A percentile compares a stretch with the other conserved stretches of the same genome.
Conservation (phyloP, 2,888 invertebrate species). For the Copidosoma aretas region DNA sequence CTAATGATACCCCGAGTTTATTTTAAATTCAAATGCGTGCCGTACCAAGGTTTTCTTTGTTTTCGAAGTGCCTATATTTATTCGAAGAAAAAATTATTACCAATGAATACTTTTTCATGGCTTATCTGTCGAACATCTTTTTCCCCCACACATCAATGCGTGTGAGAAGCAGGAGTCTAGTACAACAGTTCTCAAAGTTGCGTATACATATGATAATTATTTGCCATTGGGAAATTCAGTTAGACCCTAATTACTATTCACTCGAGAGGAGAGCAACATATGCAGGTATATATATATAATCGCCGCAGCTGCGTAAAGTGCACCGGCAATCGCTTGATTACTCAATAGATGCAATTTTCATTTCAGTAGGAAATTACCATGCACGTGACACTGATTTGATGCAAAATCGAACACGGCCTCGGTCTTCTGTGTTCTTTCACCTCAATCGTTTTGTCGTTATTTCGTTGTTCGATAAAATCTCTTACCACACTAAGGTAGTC, state of each 20-base stretch:
- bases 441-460: neutral
- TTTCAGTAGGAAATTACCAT: constrained; percentile 40
- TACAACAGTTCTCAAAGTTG: neutral
- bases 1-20: neutral
- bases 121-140: constrained; percentile 2
- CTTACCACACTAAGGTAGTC: neutral
- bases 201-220: constrained; percentile 23
- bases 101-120: constrained; percentile 9
- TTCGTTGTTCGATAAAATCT: neutral
- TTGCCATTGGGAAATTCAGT: constrained; percentile 24
- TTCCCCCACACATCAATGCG: neutral
- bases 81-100: constrained; percentile 11
- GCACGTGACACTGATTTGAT: constrained; percentile 10
- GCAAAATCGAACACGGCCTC: neutral
- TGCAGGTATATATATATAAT: neutral
- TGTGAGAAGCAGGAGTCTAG: neutral
- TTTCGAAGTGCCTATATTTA: neutral
- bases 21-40: constrained; percentile 15
- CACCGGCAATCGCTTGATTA: constrained; percentile 40
- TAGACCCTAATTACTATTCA: constrained; percentile 23
- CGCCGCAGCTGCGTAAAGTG: constrained; percentile 1
- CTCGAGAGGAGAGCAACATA: constrained; percentile 2
- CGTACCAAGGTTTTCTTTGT: constrained; percentile 12
- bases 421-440: neutral
- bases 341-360: constrained; percentile 44